Percentiles rank a stretch among this genome's conserved stretches.
Conservation (phyloP, 64 coral and sea anemone genomes). For the Platygyra sinensis region DNA sequence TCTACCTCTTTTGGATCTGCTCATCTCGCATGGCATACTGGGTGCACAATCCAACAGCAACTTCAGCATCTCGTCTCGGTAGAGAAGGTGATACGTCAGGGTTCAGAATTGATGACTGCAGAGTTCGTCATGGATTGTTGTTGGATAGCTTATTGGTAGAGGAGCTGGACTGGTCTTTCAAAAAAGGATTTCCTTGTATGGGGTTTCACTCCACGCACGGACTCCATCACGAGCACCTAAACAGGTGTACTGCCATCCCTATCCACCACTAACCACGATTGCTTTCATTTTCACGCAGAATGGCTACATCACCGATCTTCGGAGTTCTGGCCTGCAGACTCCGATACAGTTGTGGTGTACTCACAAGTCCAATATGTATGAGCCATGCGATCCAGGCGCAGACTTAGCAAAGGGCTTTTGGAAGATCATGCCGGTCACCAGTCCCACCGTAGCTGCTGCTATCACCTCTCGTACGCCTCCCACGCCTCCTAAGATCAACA, state of each 20-base stretch:
- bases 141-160: constrained; percentile 33
- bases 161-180: no score
- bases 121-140: constrained; percentile 11
- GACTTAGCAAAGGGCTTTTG: constrained; percentile 37
- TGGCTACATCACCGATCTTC: constrained; percentile 32
- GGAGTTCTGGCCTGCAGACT: background rate
- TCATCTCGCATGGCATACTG: background rate
- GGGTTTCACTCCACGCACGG: no score
- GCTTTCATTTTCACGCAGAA: constrained; percentile 41
- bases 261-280: constrained; percentile 63
- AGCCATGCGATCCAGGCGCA: constrained; percentile 49
- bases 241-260: constrained; percentile 30
- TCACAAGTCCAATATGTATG: constrained; percentile 58
- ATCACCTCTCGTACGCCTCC: no score
- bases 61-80: constrained; percentile 34
- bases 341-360: constrained; percentile 22
- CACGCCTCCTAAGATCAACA: no score
- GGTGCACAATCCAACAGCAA: constrained; percentile 13
- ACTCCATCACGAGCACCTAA: constrained; percentile 40
- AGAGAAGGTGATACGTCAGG: background rate
- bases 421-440: constrained; percentile 21
- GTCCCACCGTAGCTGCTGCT: background rate
- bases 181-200: no score
- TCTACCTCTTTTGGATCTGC: no score
- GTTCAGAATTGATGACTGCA: background rate